Evolutionary conservation across 2,888 invertebrate genomes (phyloP).

Genomic region (Plagodis pulveraria): DNA sequence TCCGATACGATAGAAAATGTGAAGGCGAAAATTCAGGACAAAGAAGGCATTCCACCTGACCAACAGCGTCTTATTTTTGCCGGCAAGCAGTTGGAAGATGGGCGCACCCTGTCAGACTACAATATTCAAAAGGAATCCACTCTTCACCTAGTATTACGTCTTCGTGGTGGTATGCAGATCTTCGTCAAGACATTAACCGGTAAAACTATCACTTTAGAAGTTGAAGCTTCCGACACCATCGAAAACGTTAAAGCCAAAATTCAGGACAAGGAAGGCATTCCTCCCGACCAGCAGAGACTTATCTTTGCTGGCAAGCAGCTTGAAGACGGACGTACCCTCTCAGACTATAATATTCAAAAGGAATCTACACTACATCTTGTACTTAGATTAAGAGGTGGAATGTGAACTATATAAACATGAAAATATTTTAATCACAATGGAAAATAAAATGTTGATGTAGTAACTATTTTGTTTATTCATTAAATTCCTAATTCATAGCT

Average conservation of each 20-base stretch:
- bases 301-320: constrained; percentile 8
- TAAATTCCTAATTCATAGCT: constrained; percentile 23
- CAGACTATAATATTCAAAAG: background rate
- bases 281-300: constrained; percentile 22
- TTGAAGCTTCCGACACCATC: constrained; percentile 16
- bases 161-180: constrained; percentile 38
- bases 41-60: constrained; percentile 39
- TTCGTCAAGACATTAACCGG: too few relatives aligned
- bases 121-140: constrained; percentile 39
- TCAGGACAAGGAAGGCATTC: constrained; percentile 16
- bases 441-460: constrained; percentile 13
- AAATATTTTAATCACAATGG: background rate
- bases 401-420: constrained; percentile 12
- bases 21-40: constrained; percentile 38
- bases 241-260: constrained; percentile 16
- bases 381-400: constrained; percentile 35
- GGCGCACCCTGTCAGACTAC: constrained; percentile 35
- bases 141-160: constrained; percentile 34
- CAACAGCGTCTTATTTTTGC: constrained; percentile 39
- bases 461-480: constrained; percentile 5
- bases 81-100: constrained; percentile 37
- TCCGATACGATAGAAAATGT: constrained; percentile 38
- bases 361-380: constrained; percentile 32
- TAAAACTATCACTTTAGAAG: constrained; percentile 23
- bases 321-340: too few relatives aligned